phyloP scores from a whole-genome alignment of 2,888 invertebrate genomes.

The Volucella inflata region DNA sequence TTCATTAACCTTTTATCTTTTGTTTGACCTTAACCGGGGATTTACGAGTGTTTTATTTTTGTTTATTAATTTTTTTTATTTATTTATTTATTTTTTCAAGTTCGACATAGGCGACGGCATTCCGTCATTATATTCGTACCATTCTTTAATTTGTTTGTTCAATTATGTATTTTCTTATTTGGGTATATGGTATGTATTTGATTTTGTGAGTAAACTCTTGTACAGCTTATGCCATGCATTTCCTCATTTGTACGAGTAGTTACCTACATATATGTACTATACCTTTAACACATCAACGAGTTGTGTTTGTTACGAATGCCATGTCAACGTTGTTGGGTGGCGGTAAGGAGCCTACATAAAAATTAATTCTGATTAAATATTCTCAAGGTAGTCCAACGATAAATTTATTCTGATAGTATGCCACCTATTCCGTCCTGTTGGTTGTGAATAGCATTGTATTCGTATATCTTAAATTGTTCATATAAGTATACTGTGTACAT shows the following conservation, averaged over 20 bases:
- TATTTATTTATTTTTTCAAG: conserved; percentile 50
- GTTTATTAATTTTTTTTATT: neutral
- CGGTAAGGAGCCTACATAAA: conserved; percentile 24
- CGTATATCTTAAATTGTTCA: neutral
- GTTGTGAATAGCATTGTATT: neutral
- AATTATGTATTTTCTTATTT: conserved; percentile 66
- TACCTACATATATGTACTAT: neutral
- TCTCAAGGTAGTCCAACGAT: conserved; percentile 66
- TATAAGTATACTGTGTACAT: neutral
- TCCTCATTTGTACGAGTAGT: neutral
- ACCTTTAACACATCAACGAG: neutral
- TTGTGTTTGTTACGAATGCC: conserved; percentile 45
- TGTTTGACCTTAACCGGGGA: conserved; percentile 67
- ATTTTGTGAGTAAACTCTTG: conserved; percentile 22
- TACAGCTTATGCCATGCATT: conserved; percentile 34
- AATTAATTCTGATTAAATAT: conserved; percentile 68
- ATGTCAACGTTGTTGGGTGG: conserved; percentile 20
- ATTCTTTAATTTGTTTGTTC: conserved; percentile 69
- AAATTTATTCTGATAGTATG: conserved; percentile 47
- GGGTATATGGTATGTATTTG: conserved; percentile 20
- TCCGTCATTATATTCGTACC: neutral
- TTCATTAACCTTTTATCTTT: conserved; percentile 74
- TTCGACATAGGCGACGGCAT: conserved; percentile 50
- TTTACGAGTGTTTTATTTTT: neutral
- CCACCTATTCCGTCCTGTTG: neutral